Percentiles rank a stretch among this genome's conserved stretches.
phyloP scores from a whole-genome alignment of 2,888 invertebrate genomes.

The Patella pellucida region DNA sequence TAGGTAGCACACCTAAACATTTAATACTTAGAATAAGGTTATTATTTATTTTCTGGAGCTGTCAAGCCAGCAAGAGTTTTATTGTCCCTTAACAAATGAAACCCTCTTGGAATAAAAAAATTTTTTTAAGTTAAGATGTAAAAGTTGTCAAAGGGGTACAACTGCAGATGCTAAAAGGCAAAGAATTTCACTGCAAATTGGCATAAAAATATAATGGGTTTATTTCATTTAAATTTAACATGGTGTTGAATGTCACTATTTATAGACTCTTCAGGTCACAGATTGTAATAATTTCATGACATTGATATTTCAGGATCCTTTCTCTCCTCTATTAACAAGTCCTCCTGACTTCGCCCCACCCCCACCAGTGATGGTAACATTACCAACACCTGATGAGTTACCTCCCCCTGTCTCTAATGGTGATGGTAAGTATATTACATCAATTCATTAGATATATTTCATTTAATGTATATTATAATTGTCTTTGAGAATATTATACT shows the following conservation, averaged over 20 bases:
- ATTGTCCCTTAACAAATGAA: too few species aligned
- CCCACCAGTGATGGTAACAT: constrained; percentile 64
- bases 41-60: too few species aligned
- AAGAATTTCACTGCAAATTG: constrained; percentile 5
- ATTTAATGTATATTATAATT: too few species aligned
- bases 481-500: too few species aligned
- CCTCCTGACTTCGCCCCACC: constrained; percentile 62
- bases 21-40: too few species aligned
- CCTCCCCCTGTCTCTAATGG: constrained; percentile 37
- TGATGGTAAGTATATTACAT: constrained; percentile 20
- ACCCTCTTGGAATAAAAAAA: too few species aligned
- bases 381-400: constrained; percentile 61
- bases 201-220: not conserved
- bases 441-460: too few species aligned
- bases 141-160: too few species aligned
- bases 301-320: constrained; percentile 38
- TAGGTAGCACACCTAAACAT: too few species aligned
- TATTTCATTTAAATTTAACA: constrained; percentile 5
- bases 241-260: not conserved
- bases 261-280: not conserved
- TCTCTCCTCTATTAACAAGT: constrained; percentile 40
- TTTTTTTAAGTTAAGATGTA: too few species aligned
- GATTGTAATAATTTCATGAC: not conserved
- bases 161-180: too few species aligned
- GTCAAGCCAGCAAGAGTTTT: too few species aligned